Base-by-base conservation (phyloP, 1,140 invertebrate genomes). In the Atopsyche davidsoni region DNA sequence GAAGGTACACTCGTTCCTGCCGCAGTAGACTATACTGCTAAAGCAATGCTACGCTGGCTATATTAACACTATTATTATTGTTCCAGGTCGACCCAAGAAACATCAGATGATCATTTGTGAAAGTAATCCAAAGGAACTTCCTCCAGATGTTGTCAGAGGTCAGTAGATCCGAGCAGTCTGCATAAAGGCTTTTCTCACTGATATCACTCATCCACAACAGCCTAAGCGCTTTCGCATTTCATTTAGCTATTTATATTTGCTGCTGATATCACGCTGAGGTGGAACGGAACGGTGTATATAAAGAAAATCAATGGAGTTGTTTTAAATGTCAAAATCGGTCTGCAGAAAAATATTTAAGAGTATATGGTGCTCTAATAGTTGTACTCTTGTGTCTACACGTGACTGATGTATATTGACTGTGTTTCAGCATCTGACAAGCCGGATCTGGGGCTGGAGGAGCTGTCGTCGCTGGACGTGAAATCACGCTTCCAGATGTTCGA, bases 71-170 rank as follows among this genome's bases (percentile, higher is more conserved):
- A 23, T 24, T 36, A 44, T 42, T 24, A 42, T 73, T 66, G 18
- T 65, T 72, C 61, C 73, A 76, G 79, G 78, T 45, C 79, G 72
- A 62, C 79, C 81, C 35, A 78, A 82, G 65, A 89, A 87, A 67
- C 84, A 87, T 53, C 87, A 92, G 72, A 76, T 92, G 72, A 94
- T 94, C 60, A 92, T 95, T 62, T 81, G 89, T 59, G 91, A 95
- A 75, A 93, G 87, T 74, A 81, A 89, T 66, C 92, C 92, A 7
- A 69, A 82, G 56, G 88, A 92, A 66, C 74, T 94, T 60, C 90
- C 91, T 46, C 87, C 89, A 57, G 90, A 92, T 72, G 91, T 94
- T 63, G 83, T 90, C 53, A 82, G 90, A 86, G 87, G 88, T 92
- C 80, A 68, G 24, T 14, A 13, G n/a, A n/a, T n/a, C n/a, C n/a